A percentile compares a stretch with the other conserved stretches of the same genome.
These are phyloP conservation scores for Salvelinus alpinus DNA, from an alignment of 2,113 vertebrate species.

Conservation along the genomic window DNA sequence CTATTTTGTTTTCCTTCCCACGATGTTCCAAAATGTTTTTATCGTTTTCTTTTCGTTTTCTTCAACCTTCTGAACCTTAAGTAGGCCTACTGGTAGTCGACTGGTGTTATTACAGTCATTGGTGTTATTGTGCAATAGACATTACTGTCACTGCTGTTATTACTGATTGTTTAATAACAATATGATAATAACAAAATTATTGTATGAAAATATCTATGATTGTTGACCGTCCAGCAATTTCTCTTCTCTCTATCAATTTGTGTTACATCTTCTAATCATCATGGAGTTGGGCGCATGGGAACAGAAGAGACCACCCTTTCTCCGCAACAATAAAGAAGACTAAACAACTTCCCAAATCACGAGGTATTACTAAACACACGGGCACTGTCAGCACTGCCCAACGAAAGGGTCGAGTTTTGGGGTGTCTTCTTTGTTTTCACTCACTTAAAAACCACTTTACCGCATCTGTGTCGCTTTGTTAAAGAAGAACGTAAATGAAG, in stretches of 20 bases:
- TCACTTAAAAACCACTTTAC: conserved; percentile 13
- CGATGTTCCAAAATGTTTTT: too few relatives aligned
- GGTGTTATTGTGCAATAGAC: too few relatives aligned
- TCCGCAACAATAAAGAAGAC: conserved; percentile 41
- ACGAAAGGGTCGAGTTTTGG: conserved; percentile 13
- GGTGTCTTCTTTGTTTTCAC: conserved; percentile 25
- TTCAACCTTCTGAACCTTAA: too few relatives aligned
- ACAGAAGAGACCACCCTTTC: conserved; percentile 40
- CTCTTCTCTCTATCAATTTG: background rate
- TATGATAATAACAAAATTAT: background rate
- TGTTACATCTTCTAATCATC: background rate
- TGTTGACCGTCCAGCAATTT: background rate
- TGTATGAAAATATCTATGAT: background rate
- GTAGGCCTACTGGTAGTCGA: too few relatives aligned
- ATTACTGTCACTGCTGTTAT: background rate
- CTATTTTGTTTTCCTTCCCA: too few relatives aligned
- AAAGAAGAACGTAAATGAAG: background rate
- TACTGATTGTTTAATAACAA: background rate
- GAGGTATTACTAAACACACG: conserved; percentile 17
- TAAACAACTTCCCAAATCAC: conserved; percentile 40
- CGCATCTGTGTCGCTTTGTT: background rate
- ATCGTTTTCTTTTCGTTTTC: too few relatives aligned
- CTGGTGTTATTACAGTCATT: too few relatives aligned
- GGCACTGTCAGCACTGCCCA: background rate
- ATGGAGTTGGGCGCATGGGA: conserved; percentile 8